phyloP scores from a whole-genome alignment of 2,888 invertebrate genomes.

The Celastrina argiolus region DNA sequence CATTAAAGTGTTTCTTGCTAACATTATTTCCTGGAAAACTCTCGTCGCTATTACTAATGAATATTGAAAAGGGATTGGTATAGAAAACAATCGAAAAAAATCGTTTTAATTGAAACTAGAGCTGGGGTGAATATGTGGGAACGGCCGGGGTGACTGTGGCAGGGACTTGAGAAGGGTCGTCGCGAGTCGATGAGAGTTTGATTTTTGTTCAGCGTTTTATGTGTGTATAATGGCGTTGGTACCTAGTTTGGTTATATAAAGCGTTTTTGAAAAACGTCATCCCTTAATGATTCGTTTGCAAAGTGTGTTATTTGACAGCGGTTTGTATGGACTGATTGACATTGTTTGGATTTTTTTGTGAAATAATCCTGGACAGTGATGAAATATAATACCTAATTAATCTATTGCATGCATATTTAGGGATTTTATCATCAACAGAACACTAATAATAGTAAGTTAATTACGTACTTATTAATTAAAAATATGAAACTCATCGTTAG shows the following conservation, averaged over 20 bases:
- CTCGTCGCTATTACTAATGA: slow-evolving; percentile 32
- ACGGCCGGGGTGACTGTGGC: slow-evolving; percentile 25
- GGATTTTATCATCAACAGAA: too few relatives aligned
- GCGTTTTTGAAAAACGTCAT: not conserved
- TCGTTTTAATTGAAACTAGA: slow-evolving; percentile 27
- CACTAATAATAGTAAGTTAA: not conserved
- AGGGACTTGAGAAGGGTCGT: slow-evolving; percentile 28
- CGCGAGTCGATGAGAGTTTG: slow-evolving; percentile 11
- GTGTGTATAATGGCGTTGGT: not conserved
- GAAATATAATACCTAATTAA: too few relatives aligned
- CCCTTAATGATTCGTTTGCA: not conserved
- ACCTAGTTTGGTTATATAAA: not conserved
- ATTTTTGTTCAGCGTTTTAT: slow-evolving; percentile 16
- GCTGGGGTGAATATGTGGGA: slow-evolving; percentile 22
- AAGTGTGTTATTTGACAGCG: too few relatives aligned
- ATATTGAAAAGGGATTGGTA: slow-evolving; percentile 52
- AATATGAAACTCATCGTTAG: not conserved
- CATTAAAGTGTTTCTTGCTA: not conserved
- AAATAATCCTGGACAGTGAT: too few relatives aligned
- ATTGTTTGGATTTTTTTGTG: too few relatives aligned
- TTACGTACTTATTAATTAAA: not conserved
- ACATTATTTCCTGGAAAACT: not conserved
- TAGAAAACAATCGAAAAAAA: slow-evolving; percentile 48
- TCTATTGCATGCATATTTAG: not conserved
- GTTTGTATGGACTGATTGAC: too few relatives aligned